These are phyloP conservation scores for Sycobia sp. DNA, from an alignment of 1,140 invertebrate species.

Conservation along the genomic window DNA sequence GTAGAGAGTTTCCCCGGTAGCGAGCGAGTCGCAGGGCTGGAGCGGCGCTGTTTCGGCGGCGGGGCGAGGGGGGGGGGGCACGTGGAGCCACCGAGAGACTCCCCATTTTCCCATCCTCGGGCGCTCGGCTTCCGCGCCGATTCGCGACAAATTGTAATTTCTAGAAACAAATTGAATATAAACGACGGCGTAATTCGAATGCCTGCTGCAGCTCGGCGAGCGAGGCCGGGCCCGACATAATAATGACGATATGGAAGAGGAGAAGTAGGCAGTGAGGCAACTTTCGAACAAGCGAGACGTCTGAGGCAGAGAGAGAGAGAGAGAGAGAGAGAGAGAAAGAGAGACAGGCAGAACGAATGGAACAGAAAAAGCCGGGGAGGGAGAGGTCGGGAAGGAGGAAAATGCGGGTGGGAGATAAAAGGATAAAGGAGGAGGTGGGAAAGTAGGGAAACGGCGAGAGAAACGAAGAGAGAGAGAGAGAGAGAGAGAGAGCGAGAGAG, in stretches of 20 bases:
- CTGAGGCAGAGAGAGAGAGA: constrained; percentile 26
- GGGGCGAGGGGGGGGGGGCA: not conserved
- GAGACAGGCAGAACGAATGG: not conserved
- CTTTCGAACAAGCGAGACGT: constrained; percentile 40
- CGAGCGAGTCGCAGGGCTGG: not conserved
- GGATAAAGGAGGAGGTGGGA: constrained; percentile 3
- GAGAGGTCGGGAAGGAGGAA: constrained; percentile 10
- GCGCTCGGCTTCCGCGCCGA: constrained; percentile 46
- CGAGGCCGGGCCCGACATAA: constrained; percentile 44
- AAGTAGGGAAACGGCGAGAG: constrained; percentile 15
- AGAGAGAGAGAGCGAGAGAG: constrained; percentile 19
- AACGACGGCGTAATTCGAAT: constrained; percentile 56
- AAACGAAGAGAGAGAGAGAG: constrained; percentile 41
- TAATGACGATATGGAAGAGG: constrained; percentile 49
- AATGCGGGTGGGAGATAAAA: not conserved
- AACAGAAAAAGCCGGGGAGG: not conserved
- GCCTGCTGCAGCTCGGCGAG: constrained; percentile 49
- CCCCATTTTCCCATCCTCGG: constrained; percentile 36
- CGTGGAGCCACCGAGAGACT: constrained; percentile 1
- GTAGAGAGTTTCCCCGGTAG: constrained; percentile 21
- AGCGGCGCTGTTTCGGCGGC: not conserved
- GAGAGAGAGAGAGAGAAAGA: not conserved
- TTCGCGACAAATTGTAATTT: constrained; percentile 57
- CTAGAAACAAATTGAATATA: constrained; percentile 59
- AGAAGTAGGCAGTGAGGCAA: constrained; percentile 37